Evolutionary conservation across 1,140 invertebrate genomes (phyloP), one percentile per base, ranked within the genome.

Genomic region (Triops cancriformis): DNA sequence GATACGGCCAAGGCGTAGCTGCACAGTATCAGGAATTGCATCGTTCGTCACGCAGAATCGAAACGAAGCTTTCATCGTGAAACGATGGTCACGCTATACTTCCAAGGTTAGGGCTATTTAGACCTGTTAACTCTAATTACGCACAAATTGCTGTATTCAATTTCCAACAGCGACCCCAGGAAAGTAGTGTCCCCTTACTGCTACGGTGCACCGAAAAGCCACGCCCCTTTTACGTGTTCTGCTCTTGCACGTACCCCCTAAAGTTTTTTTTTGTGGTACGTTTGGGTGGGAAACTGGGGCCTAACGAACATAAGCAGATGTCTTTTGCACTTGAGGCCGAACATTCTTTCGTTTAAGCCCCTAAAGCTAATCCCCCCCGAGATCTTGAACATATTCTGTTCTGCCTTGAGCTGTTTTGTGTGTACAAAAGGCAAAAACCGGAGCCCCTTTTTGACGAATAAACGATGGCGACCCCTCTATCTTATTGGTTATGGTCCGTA

Each of bases 231-330:
- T 64, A 18, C 51, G 14, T 64, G 14, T 23, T 64, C 51, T 64
- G 18, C 0, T 23, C 10, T 23, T 5, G 14, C 6, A 18, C 3
- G 51, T 64, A 64, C 23, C 14, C 51, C 23, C 51, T 2, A 23
- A 64, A 18, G n/a, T n/a, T n/a, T n/a, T 64, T n/a, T 23, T 37
- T 37, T 37, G 31, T 37, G 31, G 2, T 37, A 37, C 31, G 2
- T 37, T 37, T 37, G 31, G 31, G 3, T 18, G 51, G 23, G 51
- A 64, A 64, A 64, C 23, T 23, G n/a, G n/a, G 7, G 51, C 51
- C 51, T n/a, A 64, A 64, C 51, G 18, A 64, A 64, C 51, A 64
- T 64, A 64, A n/a, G 23, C n/a, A 64, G 51, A 64, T 64, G n/a
- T 18, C 23, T 23, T 64, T 23, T 64, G 14, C 51, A 64, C 51